phyloP scores from a whole-genome alignment of 2,113 vertebrate genomes.

The Alectura lathami region DNA sequence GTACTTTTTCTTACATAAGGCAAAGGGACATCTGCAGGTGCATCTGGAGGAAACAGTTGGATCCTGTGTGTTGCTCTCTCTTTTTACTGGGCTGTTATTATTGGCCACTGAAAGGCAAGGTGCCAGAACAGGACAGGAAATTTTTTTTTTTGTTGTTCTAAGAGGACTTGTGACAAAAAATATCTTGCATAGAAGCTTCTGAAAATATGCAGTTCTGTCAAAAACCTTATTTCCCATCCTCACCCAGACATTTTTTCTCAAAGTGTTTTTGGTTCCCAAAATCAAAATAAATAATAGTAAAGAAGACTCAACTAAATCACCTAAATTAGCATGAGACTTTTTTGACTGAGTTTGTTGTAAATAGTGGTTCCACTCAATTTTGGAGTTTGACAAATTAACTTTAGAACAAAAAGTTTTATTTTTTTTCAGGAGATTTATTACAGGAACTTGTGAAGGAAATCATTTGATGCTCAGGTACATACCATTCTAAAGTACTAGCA shows the following conservation, averaged over 20 bases:
- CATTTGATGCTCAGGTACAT: not conserved
- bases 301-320: not conserved
- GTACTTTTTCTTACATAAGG: not conserved
- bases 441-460: not conserved
- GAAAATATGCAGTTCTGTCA: not conserved
- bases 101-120: slow-evolving; percentile 45
- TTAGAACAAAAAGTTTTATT: not conserved
- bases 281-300: not conserved
- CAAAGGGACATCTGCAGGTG: slow-evolving; percentile 39
- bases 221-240: not conserved
- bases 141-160: not conserved
- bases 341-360: not conserved
- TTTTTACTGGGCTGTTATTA: slow-evolving; percentile 50
- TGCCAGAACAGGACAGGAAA: slow-evolving; percentile 46
- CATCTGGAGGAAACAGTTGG: slow-evolving; percentile 66
- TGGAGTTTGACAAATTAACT: not conserved
- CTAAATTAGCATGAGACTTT: not conserved
- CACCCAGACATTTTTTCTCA: not conserved
- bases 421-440: not conserved
- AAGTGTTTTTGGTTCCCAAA: not conserved
- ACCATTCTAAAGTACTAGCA: not conserved
- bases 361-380: not conserved
- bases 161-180: slow-evolving; percentile 1
- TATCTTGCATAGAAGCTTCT: not conserved
- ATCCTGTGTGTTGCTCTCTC: slow-evolving; percentile 45